Percentiles rank a stretch among this genome's conserved stretches.
phyloP scores from a whole-genome alignment of 2,113 vertebrate genomes.

The Rallus limicola region DNA sequence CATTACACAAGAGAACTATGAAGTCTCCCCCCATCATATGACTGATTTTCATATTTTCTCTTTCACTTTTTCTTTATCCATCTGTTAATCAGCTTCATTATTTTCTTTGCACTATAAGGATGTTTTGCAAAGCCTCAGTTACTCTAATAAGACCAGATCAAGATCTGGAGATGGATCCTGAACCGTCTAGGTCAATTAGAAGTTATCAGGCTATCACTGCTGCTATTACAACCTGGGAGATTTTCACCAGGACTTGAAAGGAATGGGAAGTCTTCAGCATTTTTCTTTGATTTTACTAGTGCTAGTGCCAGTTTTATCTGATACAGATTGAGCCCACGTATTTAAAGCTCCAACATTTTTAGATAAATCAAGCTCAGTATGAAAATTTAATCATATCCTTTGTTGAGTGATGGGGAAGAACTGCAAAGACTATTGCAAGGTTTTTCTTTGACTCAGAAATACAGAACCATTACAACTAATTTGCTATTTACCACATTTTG shows the following conservation, averaged over 20 bases:
- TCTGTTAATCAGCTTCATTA: not conserved
- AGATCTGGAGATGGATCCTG: not conserved
- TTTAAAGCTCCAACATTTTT: not conserved
- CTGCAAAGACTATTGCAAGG: not conserved
- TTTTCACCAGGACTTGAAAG: not conserved
- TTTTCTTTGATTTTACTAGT: not conserved
- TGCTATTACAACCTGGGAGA: not conserved
- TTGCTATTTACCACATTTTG: not conserved
- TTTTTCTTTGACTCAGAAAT: not conserved
- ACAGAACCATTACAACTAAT: not conserved
- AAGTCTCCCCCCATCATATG: not conserved
- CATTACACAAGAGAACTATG: not conserved
- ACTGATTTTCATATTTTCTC: not conserved
- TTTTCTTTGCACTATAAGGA: not conserved
- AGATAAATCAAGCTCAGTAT: not conserved
- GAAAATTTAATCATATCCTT: conserved; percentile 14
- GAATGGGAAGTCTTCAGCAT: not conserved
- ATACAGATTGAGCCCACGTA: not conserved
- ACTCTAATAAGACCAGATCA: not conserved
- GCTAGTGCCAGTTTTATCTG: not conserved
- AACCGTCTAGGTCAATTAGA: not conserved
- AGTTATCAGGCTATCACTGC: not conserved
- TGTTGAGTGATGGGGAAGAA: not conserved
- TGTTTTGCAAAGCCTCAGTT: not conserved
- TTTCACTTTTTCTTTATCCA: not conserved